A percentile compares a stretch with the other conserved stretches of the same genome.
phyloP scores from a whole-genome alignment of 2,888 invertebrate genomes.

The Rhamnusium bicolor region DNA sequence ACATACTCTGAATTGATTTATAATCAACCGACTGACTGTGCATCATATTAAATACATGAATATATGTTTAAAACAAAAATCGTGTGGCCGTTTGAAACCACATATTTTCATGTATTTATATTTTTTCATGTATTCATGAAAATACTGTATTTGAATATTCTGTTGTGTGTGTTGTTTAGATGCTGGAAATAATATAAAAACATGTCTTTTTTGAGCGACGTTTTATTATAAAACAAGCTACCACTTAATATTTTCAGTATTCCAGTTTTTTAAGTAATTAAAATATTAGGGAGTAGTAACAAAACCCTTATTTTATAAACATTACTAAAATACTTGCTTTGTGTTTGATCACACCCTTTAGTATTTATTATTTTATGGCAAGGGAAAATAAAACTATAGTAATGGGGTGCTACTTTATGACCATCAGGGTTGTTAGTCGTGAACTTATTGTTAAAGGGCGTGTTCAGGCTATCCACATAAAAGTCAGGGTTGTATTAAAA shows the following conservation, averaged over 20 bases:
- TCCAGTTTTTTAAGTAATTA: neutral
- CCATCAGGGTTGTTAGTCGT: slow-evolving; percentile 13
- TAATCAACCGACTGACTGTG: too few relatives aligned
- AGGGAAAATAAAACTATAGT: slow-evolving; percentile 32
- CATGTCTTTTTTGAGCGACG: too few relatives aligned
- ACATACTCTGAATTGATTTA: too few relatives aligned
- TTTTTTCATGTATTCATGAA: too few relatives aligned
- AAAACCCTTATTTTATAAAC: slow-evolving; percentile 13
- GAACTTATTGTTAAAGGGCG: slow-evolving; percentile 28
- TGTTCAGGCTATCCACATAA: slow-evolving; percentile 8
- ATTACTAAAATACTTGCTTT: slow-evolving; percentile 1
- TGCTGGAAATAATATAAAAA: too few relatives aligned
- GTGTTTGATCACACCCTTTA: slow-evolving; percentile 24
- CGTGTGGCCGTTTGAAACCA: too few relatives aligned
- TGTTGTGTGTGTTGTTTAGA: too few relatives aligned
- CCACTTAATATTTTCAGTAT: neutral
- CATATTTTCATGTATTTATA: too few relatives aligned
- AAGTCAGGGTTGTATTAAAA: neutral
- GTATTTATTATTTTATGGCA: slow-evolving; percentile 31
- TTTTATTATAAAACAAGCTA: too few relatives aligned
- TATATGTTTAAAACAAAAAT: too few relatives aligned
- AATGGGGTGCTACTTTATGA: slow-evolving; percentile 35
- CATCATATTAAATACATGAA: too few relatives aligned
- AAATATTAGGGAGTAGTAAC: neutral
- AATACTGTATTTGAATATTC: too few relatives aligned